phyloP scores from a whole-genome alignment of 2,888 invertebrate genomes.

The Lithosia quadra region DNA sequence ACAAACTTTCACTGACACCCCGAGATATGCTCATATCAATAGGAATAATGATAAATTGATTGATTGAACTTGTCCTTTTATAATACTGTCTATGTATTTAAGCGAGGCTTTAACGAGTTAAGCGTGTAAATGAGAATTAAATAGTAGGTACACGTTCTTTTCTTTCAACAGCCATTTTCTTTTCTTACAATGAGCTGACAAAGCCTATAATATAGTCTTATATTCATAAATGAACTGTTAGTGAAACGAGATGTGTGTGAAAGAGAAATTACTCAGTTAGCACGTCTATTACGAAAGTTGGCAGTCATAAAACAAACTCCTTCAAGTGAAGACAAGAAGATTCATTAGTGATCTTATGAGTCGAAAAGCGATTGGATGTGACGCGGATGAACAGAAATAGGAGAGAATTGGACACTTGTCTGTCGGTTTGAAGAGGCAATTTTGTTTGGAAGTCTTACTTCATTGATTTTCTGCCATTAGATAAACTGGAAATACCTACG shows the following conservation, averaged over 20 bases:
- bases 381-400: slow-evolving; percentile 47
- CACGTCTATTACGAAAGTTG: slow-evolving; percentile 31
- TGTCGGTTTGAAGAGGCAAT: slow-evolving; percentile 45
- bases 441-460: slow-evolving; percentile 35
- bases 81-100: slow-evolving; percentile 15
- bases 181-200: slow-evolving; percentile 16
- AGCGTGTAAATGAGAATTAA: background rate
- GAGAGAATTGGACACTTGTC: slow-evolving; percentile 45
- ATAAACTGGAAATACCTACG: slow-evolving; percentile 3
- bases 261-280: slow-evolving; percentile 30
- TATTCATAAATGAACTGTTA: slow-evolving; percentile 23
- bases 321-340: slow-evolving; percentile 44
- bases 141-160: background rate
- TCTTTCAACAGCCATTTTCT: slow-evolving; percentile 8
- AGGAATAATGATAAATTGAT: too few species aligned
- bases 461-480: slow-evolving; percentile 45
- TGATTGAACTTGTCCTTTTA: slow-evolving; percentile 18
- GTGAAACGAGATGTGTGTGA: slow-evolving; percentile 22
- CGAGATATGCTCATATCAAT: too few species aligned
- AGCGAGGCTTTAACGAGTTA: slow-evolving; percentile 13
- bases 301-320: slow-evolving; percentile 39
- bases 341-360: slow-evolving; percentile 53
- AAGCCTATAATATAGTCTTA: background rate
- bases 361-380: slow-evolving; percentile 47
- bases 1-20: too few species aligned